Evolutionary conservation across 2,797 vertebrate species (phyloP).

Genomic region (Morelia viridis): DNA sequence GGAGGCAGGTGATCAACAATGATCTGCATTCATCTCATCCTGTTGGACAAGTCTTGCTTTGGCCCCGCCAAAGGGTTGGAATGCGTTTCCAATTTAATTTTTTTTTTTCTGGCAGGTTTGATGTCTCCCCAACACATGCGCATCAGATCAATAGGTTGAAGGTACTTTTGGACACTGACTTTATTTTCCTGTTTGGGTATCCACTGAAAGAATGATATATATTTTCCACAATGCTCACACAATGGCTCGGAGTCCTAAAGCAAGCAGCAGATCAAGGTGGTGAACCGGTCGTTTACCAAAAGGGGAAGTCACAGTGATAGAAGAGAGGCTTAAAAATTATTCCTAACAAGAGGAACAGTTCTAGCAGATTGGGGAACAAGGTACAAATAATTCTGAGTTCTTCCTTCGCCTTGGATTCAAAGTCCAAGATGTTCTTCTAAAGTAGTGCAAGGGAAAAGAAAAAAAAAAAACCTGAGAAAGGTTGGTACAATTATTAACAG

Average conservation of each 20-base stretch:
- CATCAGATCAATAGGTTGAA: constrained; percentile 29
- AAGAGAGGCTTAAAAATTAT: not conserved
- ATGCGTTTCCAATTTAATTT: constrained; percentile 47
- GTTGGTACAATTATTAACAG: not conserved
- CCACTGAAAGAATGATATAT: not conserved
- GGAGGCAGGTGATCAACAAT: constrained; percentile 43
- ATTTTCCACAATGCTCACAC: not conserved
- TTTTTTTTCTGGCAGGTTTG: constrained; percentile 25
- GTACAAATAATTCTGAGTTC: not conserved
- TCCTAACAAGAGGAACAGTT: not conserved
- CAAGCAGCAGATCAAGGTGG: not conserved
- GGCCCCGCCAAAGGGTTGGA: constrained; percentile 50
- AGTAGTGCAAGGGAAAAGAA: not conserved
- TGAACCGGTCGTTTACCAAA: not conserved
- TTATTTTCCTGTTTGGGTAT: not conserved
- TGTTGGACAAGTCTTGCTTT: constrained; percentile 47
- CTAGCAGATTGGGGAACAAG: not conserved
- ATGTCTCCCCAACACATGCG: constrained; percentile 38
- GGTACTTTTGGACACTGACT: not conserved
- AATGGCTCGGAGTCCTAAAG: not conserved
- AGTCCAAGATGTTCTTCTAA: not conserved
- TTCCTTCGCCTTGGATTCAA: not conserved
- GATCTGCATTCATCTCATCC: constrained; percentile 59
- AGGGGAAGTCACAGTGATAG: not conserved
- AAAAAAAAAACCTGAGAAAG: not conserved